Percentiles rank a stretch among this genome's conserved stretches.
phyloP scores from a whole-genome alignment of 2,113 vertebrate species.

The Chaenocephalus aceratus region DNA sequence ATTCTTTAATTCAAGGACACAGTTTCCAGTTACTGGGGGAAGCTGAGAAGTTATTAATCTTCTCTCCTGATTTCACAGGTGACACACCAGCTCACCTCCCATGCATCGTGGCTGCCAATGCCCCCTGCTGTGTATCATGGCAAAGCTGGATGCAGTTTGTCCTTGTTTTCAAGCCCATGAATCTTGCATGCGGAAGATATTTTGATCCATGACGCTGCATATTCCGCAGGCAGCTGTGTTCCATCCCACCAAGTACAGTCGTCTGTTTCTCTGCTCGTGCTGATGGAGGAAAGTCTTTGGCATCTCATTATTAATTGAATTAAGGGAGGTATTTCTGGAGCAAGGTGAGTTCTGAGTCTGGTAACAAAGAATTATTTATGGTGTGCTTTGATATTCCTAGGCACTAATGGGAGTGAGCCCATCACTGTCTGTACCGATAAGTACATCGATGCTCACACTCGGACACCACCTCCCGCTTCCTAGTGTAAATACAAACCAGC shows the following conservation, averaged over 20 bases:
- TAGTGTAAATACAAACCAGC: slow-evolving; percentile 40
- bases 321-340: slow-evolving; percentile 65
- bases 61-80: slow-evolving; percentile 36
- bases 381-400: slow-evolving; percentile 49
- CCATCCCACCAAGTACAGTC: slow-evolving; percentile 23
- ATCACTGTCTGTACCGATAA: slow-evolving; percentile 59
- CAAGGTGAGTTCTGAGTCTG: slow-evolving; percentile 64
- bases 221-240: slow-evolving; percentile 31
- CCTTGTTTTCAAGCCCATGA: slow-evolving; percentile 51
- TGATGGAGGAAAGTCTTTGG: slow-evolving; percentile 35
- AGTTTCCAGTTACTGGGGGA: slow-evolving; percentile 21
- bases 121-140: slow-evolving; percentile 36
- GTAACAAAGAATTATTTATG: slow-evolving; percentile 72
- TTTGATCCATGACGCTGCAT: slow-evolving; percentile 67
- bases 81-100: slow-evolving; percentile 22
- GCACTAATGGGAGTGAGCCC: slow-evolving; percentile 61
- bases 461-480: slow-evolving; percentile 2
- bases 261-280: slow-evolving; percentile 38
- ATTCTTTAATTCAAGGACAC: slow-evolving; percentile 45
- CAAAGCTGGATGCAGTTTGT: slow-evolving; percentile 24
- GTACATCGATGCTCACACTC: slow-evolving; percentile 12
- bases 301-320: slow-evolving; percentile 77
- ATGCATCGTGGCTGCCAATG: neutral
- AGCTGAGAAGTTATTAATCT: slow-evolving; percentile 32
- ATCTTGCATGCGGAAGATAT: slow-evolving; percentile 56